Percentiles rank a stretch among this genome's conserved stretches.
Conservation (phyloP, 2,113 vertebrate species). For the Loxodonta africana region DNA sequence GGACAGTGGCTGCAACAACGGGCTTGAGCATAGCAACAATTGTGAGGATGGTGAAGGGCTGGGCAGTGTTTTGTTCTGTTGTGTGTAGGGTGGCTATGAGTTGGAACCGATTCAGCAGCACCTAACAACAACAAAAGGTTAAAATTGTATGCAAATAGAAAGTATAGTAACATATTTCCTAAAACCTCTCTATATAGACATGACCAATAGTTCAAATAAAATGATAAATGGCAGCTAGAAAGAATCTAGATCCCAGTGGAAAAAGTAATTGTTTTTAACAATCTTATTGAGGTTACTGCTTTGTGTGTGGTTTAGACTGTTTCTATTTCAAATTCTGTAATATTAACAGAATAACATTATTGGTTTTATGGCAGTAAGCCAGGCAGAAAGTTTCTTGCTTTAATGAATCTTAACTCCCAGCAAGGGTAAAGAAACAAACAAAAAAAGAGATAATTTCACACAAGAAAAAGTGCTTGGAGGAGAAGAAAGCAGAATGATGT, state of each 20-base stretch:
- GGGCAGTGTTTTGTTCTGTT: too few relatives aligned
- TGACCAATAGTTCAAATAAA: neutral
- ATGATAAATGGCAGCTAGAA: neutral
- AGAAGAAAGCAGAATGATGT: neutral
- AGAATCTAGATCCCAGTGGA: neutral
- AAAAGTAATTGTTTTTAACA: constrained; percentile 47
- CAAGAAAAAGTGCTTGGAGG: neutral
- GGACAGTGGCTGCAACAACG: too few relatives aligned
- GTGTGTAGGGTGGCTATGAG: too few relatives aligned
- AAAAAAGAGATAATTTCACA: neutral
- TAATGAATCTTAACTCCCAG: neutral
- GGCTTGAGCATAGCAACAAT: too few relatives aligned
- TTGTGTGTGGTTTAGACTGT: neutral
- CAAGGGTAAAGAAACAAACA: neutral
- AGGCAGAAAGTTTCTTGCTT: neutral
- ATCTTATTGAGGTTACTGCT: neutral
- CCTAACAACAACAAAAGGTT: neutral
- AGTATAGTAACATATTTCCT: neutral
- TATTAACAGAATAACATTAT: too few relatives aligned
- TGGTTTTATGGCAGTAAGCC: neutral
- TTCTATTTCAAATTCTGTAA: neutral
- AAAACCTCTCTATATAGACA: neutral
- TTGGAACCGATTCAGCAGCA: too few relatives aligned
- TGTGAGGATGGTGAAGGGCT: too few relatives aligned
- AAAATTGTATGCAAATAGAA: constrained; percentile 27